Conservation (phyloP, 1,140 invertebrate genomes). For the Kradibia gibbosae region DNA sequence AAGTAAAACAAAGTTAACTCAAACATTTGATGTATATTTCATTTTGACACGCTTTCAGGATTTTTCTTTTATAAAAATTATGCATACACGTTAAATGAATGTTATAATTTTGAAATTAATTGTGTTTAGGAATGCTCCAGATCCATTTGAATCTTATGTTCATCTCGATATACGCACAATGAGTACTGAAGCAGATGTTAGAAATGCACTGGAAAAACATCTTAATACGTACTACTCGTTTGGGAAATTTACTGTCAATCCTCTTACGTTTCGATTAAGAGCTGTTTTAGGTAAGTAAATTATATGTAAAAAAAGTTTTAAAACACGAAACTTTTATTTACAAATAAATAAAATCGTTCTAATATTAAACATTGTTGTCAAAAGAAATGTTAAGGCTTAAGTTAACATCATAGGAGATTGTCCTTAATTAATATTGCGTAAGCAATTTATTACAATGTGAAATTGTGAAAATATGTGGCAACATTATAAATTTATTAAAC, state of each 20-base stretch:
- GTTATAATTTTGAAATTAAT: not conserved
- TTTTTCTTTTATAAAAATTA: not conserved
- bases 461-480: no score
- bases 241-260: conserved; percentile 53
- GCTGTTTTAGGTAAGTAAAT: conserved; percentile 33
- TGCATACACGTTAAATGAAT: not conserved
- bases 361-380: no score
- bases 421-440: no score
- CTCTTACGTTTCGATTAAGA: conserved; percentile 26
- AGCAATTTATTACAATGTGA: no score
- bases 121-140: conserved; percentile 47
- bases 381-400: no score
- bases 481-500: no score
- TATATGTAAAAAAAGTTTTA: not conserved
- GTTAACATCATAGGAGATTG: no score
- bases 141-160: conserved; percentile 65
- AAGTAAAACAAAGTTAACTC: no score
- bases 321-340: no score
- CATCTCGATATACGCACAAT: conserved; percentile 66
- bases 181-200: conserved; percentile 60
- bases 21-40: no score
- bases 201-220: conserved; percentile 60
- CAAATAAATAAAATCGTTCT: no score
- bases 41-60: not conserved
- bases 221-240: conserved; percentile 60